Evolutionary conservation across 2,888 invertebrate species (phyloP).

Genomic region (Lottia scabra): DNA sequence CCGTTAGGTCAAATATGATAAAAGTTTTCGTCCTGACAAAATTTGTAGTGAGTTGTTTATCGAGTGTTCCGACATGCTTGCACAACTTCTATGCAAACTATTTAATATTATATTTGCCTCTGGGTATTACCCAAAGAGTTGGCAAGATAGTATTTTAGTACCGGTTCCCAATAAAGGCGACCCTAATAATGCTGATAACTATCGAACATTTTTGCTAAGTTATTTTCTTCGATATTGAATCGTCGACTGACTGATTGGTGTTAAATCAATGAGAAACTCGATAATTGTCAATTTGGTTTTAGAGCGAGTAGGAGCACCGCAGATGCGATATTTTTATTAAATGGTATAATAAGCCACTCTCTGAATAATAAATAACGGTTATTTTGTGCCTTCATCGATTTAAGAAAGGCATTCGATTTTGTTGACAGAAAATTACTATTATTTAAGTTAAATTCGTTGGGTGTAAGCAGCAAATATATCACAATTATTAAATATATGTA

Average conservation of each 20-base stretch:
- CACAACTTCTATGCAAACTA: neutral
- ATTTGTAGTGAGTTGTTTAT: neutral
- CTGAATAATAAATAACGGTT: neutral
- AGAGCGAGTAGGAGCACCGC: neutral
- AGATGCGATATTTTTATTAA: neutral
- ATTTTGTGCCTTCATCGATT: neutral
- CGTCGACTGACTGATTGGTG: neutral
- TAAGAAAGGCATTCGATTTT: neutral
- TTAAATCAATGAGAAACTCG: neutral
- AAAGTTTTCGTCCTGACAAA: neutral
- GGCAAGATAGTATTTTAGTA: neutral
- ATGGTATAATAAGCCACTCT: neutral
- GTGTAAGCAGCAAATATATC: neutral
- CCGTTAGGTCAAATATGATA: neutral
- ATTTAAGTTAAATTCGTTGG: neutral
- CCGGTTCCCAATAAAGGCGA: neutral
- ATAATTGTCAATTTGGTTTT: neutral
- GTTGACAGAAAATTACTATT: neutral
- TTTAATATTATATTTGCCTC: neutral
- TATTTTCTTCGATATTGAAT: neutral
- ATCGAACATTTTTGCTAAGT: neutral
- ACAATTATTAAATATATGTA: neutral
- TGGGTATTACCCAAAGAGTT: neutral
- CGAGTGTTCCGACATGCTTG: neutral
- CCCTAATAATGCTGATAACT: neutral